A percentile compares a stretch with the other conserved stretches of the same genome.
Conservation (phyloP, 1,140 invertebrate genomes). For the Sesamia nonagrioides region DNA sequence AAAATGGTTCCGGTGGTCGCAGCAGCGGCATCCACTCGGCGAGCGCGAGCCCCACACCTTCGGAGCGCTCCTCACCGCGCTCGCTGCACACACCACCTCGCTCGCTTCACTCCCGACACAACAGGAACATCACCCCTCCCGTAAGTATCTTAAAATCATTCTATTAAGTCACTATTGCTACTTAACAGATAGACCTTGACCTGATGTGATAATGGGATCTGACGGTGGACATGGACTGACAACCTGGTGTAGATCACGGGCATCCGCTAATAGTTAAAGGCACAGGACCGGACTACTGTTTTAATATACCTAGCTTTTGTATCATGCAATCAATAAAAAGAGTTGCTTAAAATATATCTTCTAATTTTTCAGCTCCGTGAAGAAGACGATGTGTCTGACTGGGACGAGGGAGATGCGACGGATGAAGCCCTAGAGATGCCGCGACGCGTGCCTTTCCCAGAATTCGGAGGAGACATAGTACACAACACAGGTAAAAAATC, state of each 20-base stretch:
- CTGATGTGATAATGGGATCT: too few relatives aligned
- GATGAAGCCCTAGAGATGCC: slow-evolving; percentile 76
- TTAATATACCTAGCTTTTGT: too few relatives aligned
- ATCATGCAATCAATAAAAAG: not conserved
- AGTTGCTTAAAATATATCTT: not conserved
- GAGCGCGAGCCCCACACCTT: slow-evolving; percentile 83
- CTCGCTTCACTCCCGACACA: slow-evolving; percentile 68
- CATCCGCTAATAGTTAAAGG: too few relatives aligned
- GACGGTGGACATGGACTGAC: not conserved
- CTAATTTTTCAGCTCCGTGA: slow-evolving; percentile 69
- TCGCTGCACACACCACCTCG: slow-evolving; percentile 69
- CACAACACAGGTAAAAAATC: slow-evolving; percentile 78
- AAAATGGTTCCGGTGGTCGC: slow-evolving; percentile 81
- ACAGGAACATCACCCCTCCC: slow-evolving; percentile 74
- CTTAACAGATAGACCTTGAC: too few relatives aligned
- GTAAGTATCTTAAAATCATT: slow-evolving; percentile 59
- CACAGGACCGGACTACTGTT: too few relatives aligned
- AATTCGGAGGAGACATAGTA: slow-evolving; percentile 91
- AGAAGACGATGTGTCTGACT: slow-evolving; percentile 81
- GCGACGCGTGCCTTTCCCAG: slow-evolving; percentile 90
- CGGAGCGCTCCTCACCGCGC: slow-evolving; percentile 75
- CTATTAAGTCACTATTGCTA: too few relatives aligned
- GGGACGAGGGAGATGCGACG: slow-evolving; percentile 83
- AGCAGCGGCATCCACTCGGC: slow-evolving; percentile 87
- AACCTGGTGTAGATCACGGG: not conserved